These are phyloP conservation scores for Hydractinia echinata DNA, from an alignment of 30 jellyfish, hydroid and myxozoan genomes.

Conservation along the genomic window DNA sequence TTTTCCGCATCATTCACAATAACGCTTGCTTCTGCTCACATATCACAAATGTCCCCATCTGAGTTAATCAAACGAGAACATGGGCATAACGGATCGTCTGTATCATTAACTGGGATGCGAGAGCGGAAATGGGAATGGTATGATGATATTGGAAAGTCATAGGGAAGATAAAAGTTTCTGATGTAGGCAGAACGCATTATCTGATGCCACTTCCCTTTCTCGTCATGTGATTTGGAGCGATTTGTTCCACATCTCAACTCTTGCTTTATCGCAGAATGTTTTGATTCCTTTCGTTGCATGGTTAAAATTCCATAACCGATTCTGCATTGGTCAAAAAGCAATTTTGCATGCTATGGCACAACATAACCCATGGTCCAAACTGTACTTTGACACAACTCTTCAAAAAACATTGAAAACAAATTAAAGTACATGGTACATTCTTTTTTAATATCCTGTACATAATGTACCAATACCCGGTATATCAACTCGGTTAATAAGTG, in stretches of 20 bases:
- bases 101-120: neutral
- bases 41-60: too few species aligned
- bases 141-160: neutral
- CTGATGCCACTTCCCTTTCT: constrained; percentile 15
- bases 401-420: too few species aligned
- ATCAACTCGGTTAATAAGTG: neutral
- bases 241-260: too few species aligned
- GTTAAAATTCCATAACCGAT: neutral
- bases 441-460: too few species aligned
- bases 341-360: neutral
- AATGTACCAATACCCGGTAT: too few species aligned
- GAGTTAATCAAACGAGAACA: neutral
- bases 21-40: too few species aligned
- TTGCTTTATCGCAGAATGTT: too few species aligned
- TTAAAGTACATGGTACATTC: too few species aligned
- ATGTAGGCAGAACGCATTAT: neutral
- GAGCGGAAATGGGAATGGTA: neutral
- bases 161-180: constrained; percentile 5
- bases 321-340: neutral
- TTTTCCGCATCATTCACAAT: too few species aligned
- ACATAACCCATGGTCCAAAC: too few species aligned
- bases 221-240: neutral
- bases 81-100: neutral
- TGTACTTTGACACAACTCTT: too few species aligned
- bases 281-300: too few species aligned